Evolutionary conservation across 2,888 invertebrate species (phyloP), one percentile per base, ranked within the genome.

Genomic region (Vesta saturnalis): DNA sequence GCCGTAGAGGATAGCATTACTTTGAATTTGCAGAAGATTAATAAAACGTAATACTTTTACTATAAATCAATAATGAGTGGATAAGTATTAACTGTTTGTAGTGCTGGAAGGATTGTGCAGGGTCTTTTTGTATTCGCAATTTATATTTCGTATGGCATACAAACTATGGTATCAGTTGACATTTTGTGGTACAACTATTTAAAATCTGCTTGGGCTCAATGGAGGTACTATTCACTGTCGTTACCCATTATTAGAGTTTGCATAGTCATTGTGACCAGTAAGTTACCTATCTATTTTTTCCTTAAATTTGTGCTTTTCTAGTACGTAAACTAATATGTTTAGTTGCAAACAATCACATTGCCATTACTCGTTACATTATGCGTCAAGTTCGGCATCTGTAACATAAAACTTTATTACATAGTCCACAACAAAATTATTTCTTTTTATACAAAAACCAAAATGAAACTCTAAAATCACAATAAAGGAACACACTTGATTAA

Each of bases 111-210:
- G 14, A 10, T 6, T 22, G 52, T 60, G 10, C 64, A 65, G 15
- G 52, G n/a, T 12, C 10, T 60, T 2, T 59, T 43, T n/a, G 52
- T 52, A 0, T 5, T 89, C 1, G 90, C 91, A 1, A 92, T 96
- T 72, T 93, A 92, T 78, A 88, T 95, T 61, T 91, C 94, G 0
- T 95, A 94, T 80, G 94, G 93, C 0, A 87, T 96, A 1, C 95
- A 96, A 85, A 93, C 94, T 77, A 96, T 93, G 82, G 96, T 96
- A 1, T 94, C 95, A 0, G 91, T 95, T 73, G 90, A 90, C 72
- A 92, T 96, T 59, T 84, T 95, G 18, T 94, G 92, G 92, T 81
- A 81, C 49, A 84, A 82, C 18, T 85, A 85, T 67, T 63, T 85
- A 39, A 1, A 49, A n/a, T n/a, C 2, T n/a, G 8, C 8, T n/a